Evolutionary conservation across 2,888 invertebrate genomes (phyloP).

Genomic region (Chaetoderma sp.): DNA sequence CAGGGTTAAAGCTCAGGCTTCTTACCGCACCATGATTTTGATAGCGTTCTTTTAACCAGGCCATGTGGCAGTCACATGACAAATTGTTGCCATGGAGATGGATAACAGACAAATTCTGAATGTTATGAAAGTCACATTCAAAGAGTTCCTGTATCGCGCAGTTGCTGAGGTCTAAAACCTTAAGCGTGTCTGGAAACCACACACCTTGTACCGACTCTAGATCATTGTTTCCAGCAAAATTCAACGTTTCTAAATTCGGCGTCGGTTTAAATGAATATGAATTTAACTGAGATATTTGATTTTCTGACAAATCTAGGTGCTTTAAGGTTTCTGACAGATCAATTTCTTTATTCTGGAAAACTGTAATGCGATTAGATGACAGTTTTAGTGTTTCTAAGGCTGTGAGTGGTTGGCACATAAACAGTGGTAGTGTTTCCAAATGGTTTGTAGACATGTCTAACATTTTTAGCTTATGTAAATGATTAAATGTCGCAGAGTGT

Average conservation of each 20-base stretch:
- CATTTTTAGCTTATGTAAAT: conserved; percentile 24
- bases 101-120: conserved; percentile 34
- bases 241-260: conserved; percentile 35
- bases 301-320: neutral
- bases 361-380: too few relatives aligned
- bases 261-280: conserved; percentile 33
- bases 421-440: conserved; percentile 20
- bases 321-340: conserved; percentile 1
- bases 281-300: conserved; percentile 10
- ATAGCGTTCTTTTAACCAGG: conserved; percentile 10
- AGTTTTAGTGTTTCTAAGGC: too few relatives aligned
- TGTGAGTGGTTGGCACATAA: too few relatives aligned
- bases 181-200: conserved; percentile 37
- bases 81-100: conserved; percentile 32
- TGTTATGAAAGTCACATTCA: conserved; percentile 29
- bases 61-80: conserved; percentile 34
- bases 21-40: too few relatives aligned
- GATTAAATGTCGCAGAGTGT: conserved; percentile 26
- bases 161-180: conserved; percentile 45
- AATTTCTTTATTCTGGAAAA: too few relatives aligned
- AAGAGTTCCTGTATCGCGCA: conserved; percentile 34
- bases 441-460: conserved; percentile 47
- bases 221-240: conserved; percentile 12
- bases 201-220: conserved; percentile 31
- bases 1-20: too few relatives aligned